Evolutionary conservation across 2,113 vertebrate genomes (phyloP).

Genomic region (Seriola rivoliana): DNA sequence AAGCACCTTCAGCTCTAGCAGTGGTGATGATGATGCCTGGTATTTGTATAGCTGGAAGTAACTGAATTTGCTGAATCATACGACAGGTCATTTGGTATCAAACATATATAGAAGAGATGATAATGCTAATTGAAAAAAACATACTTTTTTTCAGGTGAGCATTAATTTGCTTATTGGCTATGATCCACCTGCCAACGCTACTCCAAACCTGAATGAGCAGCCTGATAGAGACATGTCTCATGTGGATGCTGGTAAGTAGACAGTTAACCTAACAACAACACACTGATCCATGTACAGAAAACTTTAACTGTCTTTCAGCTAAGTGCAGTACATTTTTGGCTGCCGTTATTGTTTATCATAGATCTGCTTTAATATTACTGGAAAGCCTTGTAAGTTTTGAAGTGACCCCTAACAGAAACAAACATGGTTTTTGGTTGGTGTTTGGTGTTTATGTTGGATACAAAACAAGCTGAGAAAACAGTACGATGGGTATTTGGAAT

Average conservation of each 20-base stretch:
- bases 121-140: neutral
- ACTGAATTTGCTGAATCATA: neutral
- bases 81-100: neutral
- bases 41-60: neutral
- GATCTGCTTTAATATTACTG: neutral
- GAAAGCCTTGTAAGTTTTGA: neutral
- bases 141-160: constrained; percentile 84
- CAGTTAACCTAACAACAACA: neutral
- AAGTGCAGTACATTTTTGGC: neutral
- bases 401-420: neutral
- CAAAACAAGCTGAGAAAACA: neutral
- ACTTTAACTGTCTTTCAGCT: too few species aligned
- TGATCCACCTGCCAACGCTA: constrained; percentile 84
- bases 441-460: neutral
- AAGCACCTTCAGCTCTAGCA: neutral
- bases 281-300: neutral
- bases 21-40: neutral
- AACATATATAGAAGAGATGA: neutral
- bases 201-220: constrained; percentile 83
- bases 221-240: constrained; percentile 72
- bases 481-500: neutral
- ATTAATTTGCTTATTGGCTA: constrained; percentile 91
- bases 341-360: too few species aligned
- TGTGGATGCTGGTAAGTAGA: constrained; percentile 83
- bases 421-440: neutral